Base-by-base conservation (phyloP, 2,113 vertebrate species). In the Brachyhypopomus gauderio region DNA sequence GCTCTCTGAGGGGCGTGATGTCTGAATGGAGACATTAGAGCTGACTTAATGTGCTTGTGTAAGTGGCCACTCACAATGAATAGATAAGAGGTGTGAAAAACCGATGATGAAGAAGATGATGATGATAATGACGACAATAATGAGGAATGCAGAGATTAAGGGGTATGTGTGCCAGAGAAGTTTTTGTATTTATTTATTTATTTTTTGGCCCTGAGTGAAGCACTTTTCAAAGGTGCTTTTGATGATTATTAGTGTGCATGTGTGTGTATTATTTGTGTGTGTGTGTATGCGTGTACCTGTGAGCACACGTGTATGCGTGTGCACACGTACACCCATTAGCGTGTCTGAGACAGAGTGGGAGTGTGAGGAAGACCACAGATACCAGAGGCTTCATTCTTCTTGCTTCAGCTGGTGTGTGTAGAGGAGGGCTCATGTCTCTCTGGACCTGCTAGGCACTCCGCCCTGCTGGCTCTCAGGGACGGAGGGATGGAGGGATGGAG, bases 381-480 rank as follows among this genome's bases (percentile, higher is more conserved):
- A 48, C 22, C 56, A 66, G 58, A 75, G 41, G 72, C 72, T 69
- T 85, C 64, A 41, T 85, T 67, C 76, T 76, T 22, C 64, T 45
- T 52, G 55, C 38, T 73, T 34, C 27, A 72, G 73, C 63, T 75
- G 56, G 64, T 52, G 27, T 72, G 52, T 85, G 38, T 25, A 36
- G 67, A 76, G 78, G 41, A 69, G 41, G 22, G 72, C 59, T 7
- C 72, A 25, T 74, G 25, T 52, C 52, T 79, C 48, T 69, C 56
- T 36, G 58, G 36, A 70, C 80, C 38, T 64, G 34, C 36, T 16
- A 30, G 36, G 56, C 17, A 59, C 27, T 77, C 4, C 60, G 64
- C 45, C 48, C 67, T 77, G 12, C 45, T 52, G 45, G 45, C 45
- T 14, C 45, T 14, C 62, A 17, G 45, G 59, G 36, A 78, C 38